phyloP scores from a whole-genome alignment of 53 echinoderm and acorn worm species.

The Pentamera pediparva region DNA sequence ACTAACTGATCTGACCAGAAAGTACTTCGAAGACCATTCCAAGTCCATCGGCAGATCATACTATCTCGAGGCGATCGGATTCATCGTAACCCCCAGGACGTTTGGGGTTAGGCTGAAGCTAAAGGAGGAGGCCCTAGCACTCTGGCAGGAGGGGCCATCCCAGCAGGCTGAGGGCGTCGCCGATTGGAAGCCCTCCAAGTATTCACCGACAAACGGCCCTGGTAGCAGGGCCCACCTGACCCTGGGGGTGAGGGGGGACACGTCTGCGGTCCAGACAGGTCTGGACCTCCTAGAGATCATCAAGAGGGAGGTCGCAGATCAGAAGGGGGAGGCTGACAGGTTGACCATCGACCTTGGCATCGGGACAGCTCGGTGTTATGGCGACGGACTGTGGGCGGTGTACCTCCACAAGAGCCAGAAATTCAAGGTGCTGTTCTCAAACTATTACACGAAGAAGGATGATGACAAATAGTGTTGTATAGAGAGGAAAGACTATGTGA shows the following conservation, averaged over 20 bases:
- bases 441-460: constrained; percentile 44
- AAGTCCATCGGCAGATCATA: constrained; percentile 40
- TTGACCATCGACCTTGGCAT: constrained; percentile 18
- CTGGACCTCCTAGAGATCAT: constrained; percentile 62
- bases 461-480: too few species aligned
- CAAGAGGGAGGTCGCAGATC: constrained; percentile 52
- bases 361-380: constrained; percentile 59
- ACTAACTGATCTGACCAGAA: constrained; percentile 21
- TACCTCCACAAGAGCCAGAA: constrained; percentile 49
- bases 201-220: constrained; percentile 71
- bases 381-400: constrained; percentile 66
- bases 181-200: constrained; percentile 47
- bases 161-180: neutral
- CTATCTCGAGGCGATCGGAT: constrained; percentile 63
- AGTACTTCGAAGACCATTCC: constrained; percentile 34
- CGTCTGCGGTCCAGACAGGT: constrained; percentile 70
- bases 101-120: constrained; percentile 71
- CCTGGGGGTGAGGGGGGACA: constrained; percentile 38
- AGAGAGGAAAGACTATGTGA: too few species aligned
- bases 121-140: constrained; percentile 29
- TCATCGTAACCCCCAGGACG: constrained; percentile 71
- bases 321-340: neutral
- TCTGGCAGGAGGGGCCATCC: constrained; percentile 63
- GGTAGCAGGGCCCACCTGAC: constrained; percentile 83
- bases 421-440: constrained; percentile 47